Evolutionary conservation across 2,888 invertebrate genomes (phyloP), one percentile per base, ranked within the genome.

Genomic region (Acleris laterana): DNA sequence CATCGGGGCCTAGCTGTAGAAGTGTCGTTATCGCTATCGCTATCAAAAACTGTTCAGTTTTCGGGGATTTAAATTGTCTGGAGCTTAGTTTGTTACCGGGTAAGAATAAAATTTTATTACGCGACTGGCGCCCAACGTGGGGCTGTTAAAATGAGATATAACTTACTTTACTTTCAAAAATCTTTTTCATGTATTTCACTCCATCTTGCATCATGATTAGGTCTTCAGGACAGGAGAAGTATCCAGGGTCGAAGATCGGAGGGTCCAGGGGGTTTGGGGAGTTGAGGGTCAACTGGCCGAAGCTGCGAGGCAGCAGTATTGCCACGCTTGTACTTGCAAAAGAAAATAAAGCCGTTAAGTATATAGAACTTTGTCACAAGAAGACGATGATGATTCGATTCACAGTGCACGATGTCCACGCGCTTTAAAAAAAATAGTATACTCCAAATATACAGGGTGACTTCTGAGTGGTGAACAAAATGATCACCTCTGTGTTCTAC

Each of bases 171-270:
- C 74, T 79, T 0, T 85, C 69, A 38, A 83, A 79, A 68, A 89
- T 82, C 49, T 44, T 74, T 52, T 78, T 75, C 17, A 89, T 63
- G 25, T 81, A 70, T 44, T 68, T 65, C 1, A 82, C 75, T 2
- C 77, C 88, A 42, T 90, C 89, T 52, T 77, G 84, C 0, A 87
- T 71, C 71, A 88, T 80, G 25, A 72, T 58, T 77, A 88, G 76
- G 69, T 90, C 90, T 0, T 85, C 81, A 0, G 84, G 80, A 49
- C 88, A 77, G 1, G 71, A 22, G 77, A 89, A 88, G 76, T 81
- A 89, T 63, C 79, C 76, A 2, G 89, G 82, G 59, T 78, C 75
- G 72, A 81, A 85, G 2, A 85, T 70, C 0, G 88, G 85, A 0
- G 74, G 71, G 38, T 80, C 81, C 46, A 76, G 66, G 0, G 90